A percentile compares a stretch with the other conserved stretches of the same genome.
These are phyloP conservation scores for Hirtodrosophila alboralis DNA, from an alignment of 2,888 invertebrate genomes.

Conservation along the genomic window DNA sequence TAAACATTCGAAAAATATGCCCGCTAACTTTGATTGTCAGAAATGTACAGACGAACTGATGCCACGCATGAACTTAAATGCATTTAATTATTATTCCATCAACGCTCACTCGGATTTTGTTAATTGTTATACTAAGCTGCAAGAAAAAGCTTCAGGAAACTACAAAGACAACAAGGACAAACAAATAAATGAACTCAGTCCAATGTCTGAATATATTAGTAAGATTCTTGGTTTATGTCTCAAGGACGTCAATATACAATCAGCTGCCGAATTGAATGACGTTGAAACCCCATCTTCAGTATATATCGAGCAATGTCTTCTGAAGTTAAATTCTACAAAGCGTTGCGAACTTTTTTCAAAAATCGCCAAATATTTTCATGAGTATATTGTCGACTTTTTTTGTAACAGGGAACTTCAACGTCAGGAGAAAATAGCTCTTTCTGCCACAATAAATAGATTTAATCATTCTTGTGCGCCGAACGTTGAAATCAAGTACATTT, in stretches of 20 bases:
- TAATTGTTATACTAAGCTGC: conserved; percentile 20
- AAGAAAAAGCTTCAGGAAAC: neutral
- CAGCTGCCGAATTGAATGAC: conserved; percentile 9
- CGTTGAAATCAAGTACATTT: conserved; percentile 38
- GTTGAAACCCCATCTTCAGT: neutral
- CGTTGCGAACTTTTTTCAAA: conserved; percentile 27
- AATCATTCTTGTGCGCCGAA: conserved; percentile 21
- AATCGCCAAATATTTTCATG: conserved; percentile 22
- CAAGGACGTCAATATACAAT: conserved; percentile 10
- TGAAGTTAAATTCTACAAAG: conserved; percentile 20
- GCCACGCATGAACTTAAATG: conserved; percentile 23
- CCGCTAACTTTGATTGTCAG: neutral
- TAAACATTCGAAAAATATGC: neutral
- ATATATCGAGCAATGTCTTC: conserved; percentile 10
- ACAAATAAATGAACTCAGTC: conserved; percentile 2
- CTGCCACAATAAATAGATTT: conserved; percentile 16
- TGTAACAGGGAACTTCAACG: neutral
- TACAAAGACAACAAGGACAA: neutral
- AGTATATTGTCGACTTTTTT: conserved; percentile 35
- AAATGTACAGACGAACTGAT: neutral
- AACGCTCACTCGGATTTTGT: conserved; percentile 30
- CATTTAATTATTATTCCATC: conserved; percentile 35
- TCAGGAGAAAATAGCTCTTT: conserved; percentile 31
- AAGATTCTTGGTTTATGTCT: conserved; percentile 24
- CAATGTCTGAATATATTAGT: conserved; percentile 21